Percentiles rank a stretch among this genome's conserved stretches.
These are phyloP conservation scores for Apodemus agrarius DNA, from an alignment of 2,797 vertebrate species.

Conservation along the genomic window DNA sequence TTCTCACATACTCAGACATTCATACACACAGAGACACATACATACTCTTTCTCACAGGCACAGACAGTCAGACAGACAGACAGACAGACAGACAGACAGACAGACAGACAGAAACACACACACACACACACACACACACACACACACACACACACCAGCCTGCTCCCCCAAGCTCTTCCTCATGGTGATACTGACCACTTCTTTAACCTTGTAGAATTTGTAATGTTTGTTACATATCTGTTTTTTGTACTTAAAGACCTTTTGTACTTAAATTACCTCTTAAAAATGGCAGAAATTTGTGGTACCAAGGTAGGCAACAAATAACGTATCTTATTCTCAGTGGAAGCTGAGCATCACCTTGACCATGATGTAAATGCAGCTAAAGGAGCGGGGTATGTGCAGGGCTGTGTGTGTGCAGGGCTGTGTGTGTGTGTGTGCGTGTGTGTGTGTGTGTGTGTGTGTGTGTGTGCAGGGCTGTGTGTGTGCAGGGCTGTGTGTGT, in stretches of 20 bases:
- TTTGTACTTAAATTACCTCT: background rate
- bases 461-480: too few species aligned
- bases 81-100: background rate
- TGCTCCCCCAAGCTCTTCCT: background rate
- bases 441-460: too few species aligned
- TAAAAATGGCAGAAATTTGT: background rate
- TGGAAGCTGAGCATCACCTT: background rate
- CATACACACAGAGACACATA: background rate
- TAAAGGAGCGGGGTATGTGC: background rate
- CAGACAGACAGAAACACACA: background rate
- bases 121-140: background rate
- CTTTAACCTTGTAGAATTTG: background rate
- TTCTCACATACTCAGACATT: background rate
- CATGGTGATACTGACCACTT: background rate
- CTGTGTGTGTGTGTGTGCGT: too few species aligned
- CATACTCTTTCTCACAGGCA: background rate
- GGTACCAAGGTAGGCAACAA: background rate
- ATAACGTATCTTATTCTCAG: background rate
- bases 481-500: too few species aligned
- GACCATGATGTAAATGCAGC: background rate
- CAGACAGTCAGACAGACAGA: background rate
- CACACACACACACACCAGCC: background rate
- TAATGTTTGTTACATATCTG: background rate
- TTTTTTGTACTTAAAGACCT: background rate
- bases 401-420: background rate